These are phyloP conservation scores for Lepidurus arcticus DNA, from an alignment of 1,140 invertebrate species.

Conservation along the genomic window DNA sequence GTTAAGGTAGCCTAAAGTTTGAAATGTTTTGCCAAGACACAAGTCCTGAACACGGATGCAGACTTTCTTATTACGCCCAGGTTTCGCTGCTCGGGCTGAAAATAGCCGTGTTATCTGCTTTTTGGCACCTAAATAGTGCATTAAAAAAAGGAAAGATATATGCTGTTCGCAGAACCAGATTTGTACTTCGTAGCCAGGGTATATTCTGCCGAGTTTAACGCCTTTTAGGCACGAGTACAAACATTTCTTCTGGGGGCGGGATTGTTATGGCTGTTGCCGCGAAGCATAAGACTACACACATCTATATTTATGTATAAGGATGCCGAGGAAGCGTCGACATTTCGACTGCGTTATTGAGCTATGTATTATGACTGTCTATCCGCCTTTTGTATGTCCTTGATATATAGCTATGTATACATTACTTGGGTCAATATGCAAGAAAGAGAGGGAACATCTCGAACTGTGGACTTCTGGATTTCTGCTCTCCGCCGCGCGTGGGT, in stretches of 20 bases:
- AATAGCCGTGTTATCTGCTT: background rate
- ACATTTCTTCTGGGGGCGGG: background rate
- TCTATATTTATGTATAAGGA: background rate
- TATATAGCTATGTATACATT: background rate
- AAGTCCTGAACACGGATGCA: too few species aligned
- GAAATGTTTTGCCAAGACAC: background rate
- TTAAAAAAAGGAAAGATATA: background rate
- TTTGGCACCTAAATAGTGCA: slow-evolving; percentile 1
- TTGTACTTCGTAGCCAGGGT: background rate
- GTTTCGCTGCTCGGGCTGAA: background rate
- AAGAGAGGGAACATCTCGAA: too few species aligned
- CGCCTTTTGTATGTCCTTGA: background rate
- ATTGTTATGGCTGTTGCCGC: background rate
- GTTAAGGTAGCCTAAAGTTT: too few species aligned
- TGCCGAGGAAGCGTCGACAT: background rate
- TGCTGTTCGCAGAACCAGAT: background rate
- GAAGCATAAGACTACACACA: too few species aligned
- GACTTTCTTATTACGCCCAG: background rate
- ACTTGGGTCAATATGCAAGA: background rate
- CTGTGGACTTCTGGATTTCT: too few species aligned
- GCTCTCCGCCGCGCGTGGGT: background rate
- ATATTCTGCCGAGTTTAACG: background rate
- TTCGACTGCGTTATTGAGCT: background rate
- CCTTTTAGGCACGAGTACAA: background rate
- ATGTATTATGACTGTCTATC: background rate